Evolutionary conservation across 2,797 vertebrate genomes (phyloP).

Genomic region (Paedocypris micromegethes): DNA sequence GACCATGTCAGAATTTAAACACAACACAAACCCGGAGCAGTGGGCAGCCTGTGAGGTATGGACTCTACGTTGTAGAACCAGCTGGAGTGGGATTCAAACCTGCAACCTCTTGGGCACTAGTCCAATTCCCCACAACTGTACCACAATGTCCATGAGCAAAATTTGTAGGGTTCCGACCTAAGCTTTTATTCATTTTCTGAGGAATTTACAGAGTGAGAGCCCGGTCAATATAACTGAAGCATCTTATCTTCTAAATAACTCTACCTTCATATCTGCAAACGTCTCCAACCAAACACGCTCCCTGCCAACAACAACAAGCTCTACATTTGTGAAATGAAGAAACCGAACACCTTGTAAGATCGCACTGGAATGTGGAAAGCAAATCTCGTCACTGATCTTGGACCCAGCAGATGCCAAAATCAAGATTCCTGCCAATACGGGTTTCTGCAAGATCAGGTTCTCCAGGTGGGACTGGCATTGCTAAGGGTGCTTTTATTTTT

Average conservation of each 20-base stretch:
- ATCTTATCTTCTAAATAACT: constrained; percentile 9
- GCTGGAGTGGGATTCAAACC: no score
- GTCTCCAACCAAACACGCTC: background rate
- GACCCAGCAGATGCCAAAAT: constrained; percentile 18
- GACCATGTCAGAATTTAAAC: background rate
- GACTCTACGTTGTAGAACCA: no score
- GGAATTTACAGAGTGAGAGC: constrained; percentile 1
- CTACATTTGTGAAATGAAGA: constrained; percentile 16
- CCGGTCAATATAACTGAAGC: background rate
- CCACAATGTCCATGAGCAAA: background rate
- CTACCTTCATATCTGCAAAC: constrained; percentile 11
- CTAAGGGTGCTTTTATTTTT: background rate
- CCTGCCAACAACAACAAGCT: constrained; percentile 23
- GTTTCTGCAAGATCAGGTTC: background rate
- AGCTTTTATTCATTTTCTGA: background rate
- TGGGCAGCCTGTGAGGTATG: no score
- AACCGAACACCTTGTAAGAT: constrained; percentile 18
- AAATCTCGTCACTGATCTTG: constrained; percentile 25
- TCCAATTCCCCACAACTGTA: no score
- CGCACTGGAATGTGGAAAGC: constrained; percentile 9
- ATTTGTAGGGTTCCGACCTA: background rate
- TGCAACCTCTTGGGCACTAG: no score
- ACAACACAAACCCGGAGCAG: no score
- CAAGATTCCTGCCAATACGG: constrained; percentile 13
- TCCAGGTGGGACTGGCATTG: constrained; percentile 1